Percentiles rank a stretch among this genome's conserved stretches.
Conservation (phyloP, 2,113 vertebrate species). For the Pachypanchax playfairii region DNA sequence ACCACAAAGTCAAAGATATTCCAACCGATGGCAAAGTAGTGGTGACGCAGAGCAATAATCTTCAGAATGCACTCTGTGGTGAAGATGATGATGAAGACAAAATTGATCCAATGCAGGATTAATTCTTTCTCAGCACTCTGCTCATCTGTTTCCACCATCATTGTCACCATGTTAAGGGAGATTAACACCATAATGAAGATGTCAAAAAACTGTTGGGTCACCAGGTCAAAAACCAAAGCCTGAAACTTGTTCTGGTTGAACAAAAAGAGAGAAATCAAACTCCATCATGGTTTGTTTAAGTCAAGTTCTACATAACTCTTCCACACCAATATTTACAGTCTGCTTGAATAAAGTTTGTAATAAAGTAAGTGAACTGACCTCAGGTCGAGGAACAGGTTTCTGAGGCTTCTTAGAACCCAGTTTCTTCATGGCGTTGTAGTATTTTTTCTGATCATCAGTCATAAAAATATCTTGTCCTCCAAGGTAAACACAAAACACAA, state of each 20-base stretch:
- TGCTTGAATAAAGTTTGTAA: background rate
- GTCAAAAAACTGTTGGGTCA: constrained; percentile 90
- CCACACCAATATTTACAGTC: background rate
- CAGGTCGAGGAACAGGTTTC: constrained; percentile 92
- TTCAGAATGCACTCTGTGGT: constrained; percentile 89
- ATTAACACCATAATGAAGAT: constrained; percentile 95
- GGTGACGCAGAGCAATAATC: constrained; percentile 85
- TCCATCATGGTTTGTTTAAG: background rate
- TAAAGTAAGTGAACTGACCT: constrained; percentile 71
- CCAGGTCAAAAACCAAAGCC: constrained; percentile 88
- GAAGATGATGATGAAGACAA: constrained; percentile 92
- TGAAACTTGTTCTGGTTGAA: constrained; percentile 53
- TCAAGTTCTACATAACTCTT: background rate
- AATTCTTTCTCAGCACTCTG: constrained; percentile 84
- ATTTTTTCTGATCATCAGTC: constrained; percentile 98
- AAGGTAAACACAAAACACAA: constrained; percentile 77
- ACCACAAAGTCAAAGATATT: constrained; percentile 98
- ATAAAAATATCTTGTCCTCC: constrained; percentile 96
- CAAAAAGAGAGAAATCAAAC: constrained; percentile 1
- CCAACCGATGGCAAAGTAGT: constrained; percentile 92
- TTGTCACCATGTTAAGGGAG: constrained; percentile 97
- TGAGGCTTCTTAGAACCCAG: constrained; percentile 94
- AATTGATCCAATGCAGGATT: constrained; percentile 86
- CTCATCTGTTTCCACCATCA: constrained; percentile 97
- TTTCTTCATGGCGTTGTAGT: constrained; percentile 98